Evolutionary conservation across 2,888 invertebrate species (phyloP).

Genomic region (Danaus chrysippus): DNA sequence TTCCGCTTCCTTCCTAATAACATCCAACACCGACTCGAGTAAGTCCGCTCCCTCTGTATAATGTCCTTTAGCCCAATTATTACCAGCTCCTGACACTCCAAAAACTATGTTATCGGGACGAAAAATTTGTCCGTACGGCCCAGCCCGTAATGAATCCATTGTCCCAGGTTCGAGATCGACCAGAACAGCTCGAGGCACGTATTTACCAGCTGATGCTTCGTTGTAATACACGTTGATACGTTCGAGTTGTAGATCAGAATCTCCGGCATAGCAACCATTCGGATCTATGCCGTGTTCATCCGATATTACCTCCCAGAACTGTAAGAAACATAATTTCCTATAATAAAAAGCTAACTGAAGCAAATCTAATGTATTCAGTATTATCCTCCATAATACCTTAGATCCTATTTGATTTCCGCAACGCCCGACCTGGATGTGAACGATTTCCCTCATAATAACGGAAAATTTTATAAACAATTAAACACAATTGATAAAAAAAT

Average conservation of each 20-base stretch:
- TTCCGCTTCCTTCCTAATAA: slow-evolving; percentile 80
- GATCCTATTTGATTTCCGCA: slow-evolving; percentile 85
- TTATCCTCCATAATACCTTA: slow-evolving; percentile 75
- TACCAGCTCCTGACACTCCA: slow-evolving; percentile 77
- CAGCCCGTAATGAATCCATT: slow-evolving; percentile 82
- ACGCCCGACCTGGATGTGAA: slow-evolving; percentile 83
- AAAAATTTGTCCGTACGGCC: slow-evolving; percentile 83
- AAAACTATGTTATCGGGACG: slow-evolving; percentile 85
- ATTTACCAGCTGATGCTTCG: slow-evolving; percentile 73
- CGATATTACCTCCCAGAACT: slow-evolving; percentile 92
- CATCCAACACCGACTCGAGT: slow-evolving; percentile 79
- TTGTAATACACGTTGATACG: slow-evolving; percentile 88
- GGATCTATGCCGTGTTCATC: slow-evolving; percentile 87
- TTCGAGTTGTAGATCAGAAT: slow-evolving; percentile 85
- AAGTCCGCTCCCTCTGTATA: slow-evolving; percentile 83
- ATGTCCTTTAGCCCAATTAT: slow-evolving; percentile 82
- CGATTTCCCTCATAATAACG: slow-evolving; percentile 87
- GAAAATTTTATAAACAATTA: slow-evolving; percentile 48
- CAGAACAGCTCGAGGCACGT: slow-evolving; percentile 60
- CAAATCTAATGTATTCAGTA: background rate
- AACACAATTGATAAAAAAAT: slow-evolving; percentile 33
- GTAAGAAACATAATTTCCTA: slow-evolving; percentile 36
- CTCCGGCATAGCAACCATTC: slow-evolving; percentile 76
- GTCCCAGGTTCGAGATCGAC: slow-evolving; percentile 64
- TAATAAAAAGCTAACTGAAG: background rate